These are phyloP conservation scores for Polia nebulosa DNA, from an alignment of 2,888 invertebrate species.

Conservation along the genomic window DNA sequence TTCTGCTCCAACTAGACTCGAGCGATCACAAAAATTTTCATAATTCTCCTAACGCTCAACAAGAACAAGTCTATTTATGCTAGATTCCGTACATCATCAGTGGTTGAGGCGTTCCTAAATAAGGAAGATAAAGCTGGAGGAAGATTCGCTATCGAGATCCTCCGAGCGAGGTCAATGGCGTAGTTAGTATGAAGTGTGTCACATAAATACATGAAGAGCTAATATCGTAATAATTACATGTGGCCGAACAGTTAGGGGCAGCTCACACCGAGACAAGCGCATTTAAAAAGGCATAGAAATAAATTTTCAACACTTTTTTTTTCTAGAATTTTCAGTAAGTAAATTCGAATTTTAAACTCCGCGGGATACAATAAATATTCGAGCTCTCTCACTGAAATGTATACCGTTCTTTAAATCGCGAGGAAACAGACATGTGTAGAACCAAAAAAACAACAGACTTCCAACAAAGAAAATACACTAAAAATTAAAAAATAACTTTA, in stretches of 20 bases:
- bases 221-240: slow-evolving; percentile 50
- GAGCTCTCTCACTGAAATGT: neutral
- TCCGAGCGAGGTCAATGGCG: slow-evolving; percentile 49
- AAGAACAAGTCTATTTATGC: slow-evolving; percentile 18
- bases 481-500: too few relatives aligned
- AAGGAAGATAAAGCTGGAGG: slow-evolving; percentile 43
- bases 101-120: slow-evolving; percentile 27
- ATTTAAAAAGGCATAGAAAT: too few relatives aligned
- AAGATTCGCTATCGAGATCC: slow-evolving; percentile 40
- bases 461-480: too few relatives aligned
- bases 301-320: too few relatives aligned
- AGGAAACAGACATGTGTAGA: too few relatives aligned
- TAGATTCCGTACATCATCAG: slow-evolving; percentile 26
- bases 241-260: slow-evolving; percentile 7
- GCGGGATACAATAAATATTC: neutral
- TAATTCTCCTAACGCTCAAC: neutral
- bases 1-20: neutral
- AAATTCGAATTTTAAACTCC: neutral
- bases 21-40: neutral
- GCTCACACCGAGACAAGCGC: neutral
- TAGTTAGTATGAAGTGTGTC: slow-evolving; percentile 41
- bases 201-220: slow-evolving; percentile 34
- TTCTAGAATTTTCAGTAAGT: too few relatives aligned
- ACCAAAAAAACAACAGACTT: too few relatives aligned
- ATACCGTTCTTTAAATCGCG: too few relatives aligned